Evolutionary conservation across 2,113 vertebrate species (phyloP), one percentile per base, ranked within the genome.

Genomic region (Syrrhaptes paradoxus): DNA sequence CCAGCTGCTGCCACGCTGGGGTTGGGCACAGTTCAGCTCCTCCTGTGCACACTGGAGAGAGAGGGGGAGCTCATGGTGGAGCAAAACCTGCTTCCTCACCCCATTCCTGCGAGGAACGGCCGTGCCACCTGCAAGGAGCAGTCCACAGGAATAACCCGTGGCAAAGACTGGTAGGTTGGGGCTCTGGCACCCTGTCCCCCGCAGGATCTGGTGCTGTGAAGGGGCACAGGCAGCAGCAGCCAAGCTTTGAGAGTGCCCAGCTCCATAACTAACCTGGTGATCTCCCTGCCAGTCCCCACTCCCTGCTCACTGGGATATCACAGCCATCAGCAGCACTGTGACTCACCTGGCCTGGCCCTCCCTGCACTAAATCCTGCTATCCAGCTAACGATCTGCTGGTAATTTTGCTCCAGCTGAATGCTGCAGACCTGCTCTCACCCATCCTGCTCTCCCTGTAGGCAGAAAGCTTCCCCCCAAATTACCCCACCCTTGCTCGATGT

Each of bases 371-470:
- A 51, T 89, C 67, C 90, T 76, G 41, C 67, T 96, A 95, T 97
- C 92, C 8, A 45, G 43, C 75, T 95, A 92, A 96, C 97, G 96
- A 97, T 95, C 95, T 89, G 83, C 29, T 1, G n/a, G 85, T 82
- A 93, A 90, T 77, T 93, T 92, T 88, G 59, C 59, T 96, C 88
- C 90, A 84, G 72, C 72, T 80, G 79, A 92, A 80, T 51, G 52
- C 95, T 96, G 26, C 29, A 89, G 88, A 80, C 95, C 90, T 96
- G 84, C 96, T 96, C 49, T 97, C 73, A 95, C 32, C 54, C 91
- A 96, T 80, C 78, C 89, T 89, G 74, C 70, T 94, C 87, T 73
- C 93, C 95, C 97, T 96, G 77, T 93, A 95, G 97, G 97, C 95
- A 57, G 82, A 96, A 92, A 96, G 85, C 89, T 95, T 95, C 93